Base-by-base conservation (phyloP, 2,113 vertebrate species). In the Myocastor coypus region DNA sequence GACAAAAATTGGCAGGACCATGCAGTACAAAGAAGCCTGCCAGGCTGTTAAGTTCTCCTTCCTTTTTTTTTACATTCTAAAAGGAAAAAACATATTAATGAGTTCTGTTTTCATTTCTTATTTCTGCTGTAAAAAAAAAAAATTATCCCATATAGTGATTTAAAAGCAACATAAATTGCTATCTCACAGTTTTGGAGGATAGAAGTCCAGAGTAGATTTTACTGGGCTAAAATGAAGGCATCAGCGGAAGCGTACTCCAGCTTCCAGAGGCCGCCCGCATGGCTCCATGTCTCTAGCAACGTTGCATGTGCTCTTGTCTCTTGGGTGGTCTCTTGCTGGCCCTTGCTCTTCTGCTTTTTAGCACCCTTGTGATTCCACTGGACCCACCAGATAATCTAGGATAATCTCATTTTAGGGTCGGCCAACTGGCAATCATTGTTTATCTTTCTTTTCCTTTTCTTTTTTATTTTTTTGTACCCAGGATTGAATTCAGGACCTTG, bases 11-110 rank as follows among this genome's bases (percentile, higher is more conserved):
- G 84, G 2, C 14, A 84, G 52, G 24, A 26, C 22, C 28, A 85
- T 94, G 64, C 10, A 20, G 46, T 87, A 66, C 13, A 86, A 82
- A 94, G 26, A 40, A 68, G 16, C 46, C 64, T 73, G 37, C 63
- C n/a, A 88, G 37, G 75, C 28, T 69, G 75, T 92, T 81, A 93
- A 93, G 52, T 92, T 94, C 34, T 64, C 42, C 24, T 94, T 91
- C n/a, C 9, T 52, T 94, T 91, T 93, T 93, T 87, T 77, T 94
- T 86, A 16, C 16, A 75, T 94, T 94, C 59, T 80, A 92, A 90
- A 91, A 32, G 8, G n/a, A 52, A 37, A 90, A 28, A 20, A 40
- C 40, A 32, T 32, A 55, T 26, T 52, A 52, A 94, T 80, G 50
- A 89, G 86, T 68, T 26, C 30, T 97, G n/a, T 83, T 66, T 89